phyloP scores from a whole-genome alignment of 2,888 invertebrate genomes.

The Apocheima hispidaria region DNA sequence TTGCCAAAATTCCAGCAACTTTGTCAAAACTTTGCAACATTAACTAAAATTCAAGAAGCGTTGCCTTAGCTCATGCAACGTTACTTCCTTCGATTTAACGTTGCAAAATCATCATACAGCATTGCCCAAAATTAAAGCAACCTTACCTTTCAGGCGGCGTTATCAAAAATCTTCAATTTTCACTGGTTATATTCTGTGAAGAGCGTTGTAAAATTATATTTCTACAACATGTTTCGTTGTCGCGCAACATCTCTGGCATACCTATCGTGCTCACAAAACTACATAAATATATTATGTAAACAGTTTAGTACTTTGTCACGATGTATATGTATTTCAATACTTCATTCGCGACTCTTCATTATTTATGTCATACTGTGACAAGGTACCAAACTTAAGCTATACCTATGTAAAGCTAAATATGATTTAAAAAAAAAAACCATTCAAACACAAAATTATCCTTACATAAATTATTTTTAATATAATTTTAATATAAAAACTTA shows the following conservation, averaged over 20 bases:
- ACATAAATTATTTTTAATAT: conserved; percentile 1
- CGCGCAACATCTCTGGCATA: conserved; percentile 4
- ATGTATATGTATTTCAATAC: conserved; percentile 6
- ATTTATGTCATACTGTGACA: conserved; percentile 3
- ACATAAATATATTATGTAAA: neutral
- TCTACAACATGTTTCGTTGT: neutral
- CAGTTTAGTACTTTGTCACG: conserved; percentile 8
- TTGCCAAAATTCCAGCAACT: neutral
- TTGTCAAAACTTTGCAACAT: too few species aligned
- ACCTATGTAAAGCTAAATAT: conserved; percentile 11
- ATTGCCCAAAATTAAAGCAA: neutral
- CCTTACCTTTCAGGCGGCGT: too few species aligned
- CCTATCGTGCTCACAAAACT: conserved; percentile 6
- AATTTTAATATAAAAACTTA: conserved; percentile 26
- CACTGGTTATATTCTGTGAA: neutral
- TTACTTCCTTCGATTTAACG: too few species aligned
- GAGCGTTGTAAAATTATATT: neutral
- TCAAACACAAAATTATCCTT: conserved; percentile 16
- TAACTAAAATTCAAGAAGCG: too few species aligned
- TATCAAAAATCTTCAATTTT: neutral
- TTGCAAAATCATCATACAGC: neutral
- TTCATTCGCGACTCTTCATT: neutral
- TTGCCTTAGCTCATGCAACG: too few species aligned
- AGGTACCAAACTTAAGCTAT: conserved; percentile 7
- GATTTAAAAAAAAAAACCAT: conserved; percentile 16